phyloP scores from a whole-genome alignment of 2,888 invertebrate species.

The Copidosoma aretas region DNA sequence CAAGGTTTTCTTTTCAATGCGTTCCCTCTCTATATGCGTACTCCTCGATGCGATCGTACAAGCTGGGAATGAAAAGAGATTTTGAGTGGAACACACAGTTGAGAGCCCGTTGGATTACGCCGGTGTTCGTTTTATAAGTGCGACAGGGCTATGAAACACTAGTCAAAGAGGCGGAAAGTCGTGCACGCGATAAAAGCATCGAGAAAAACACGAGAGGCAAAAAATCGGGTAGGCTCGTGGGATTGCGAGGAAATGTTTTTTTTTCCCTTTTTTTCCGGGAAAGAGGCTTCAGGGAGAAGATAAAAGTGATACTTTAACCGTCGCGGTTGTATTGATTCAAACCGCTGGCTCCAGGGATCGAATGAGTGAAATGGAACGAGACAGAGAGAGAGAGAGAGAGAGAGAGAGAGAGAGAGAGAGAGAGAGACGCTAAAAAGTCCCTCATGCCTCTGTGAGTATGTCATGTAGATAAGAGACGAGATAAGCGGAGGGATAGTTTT shows the following conservation, averaged over 20 bases:
- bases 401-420: too few species aligned
- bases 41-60: slow-evolving; percentile 9
- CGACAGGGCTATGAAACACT: neutral
- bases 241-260: slow-evolving; percentile 7
- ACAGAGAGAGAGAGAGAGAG: too few species aligned
- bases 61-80: slow-evolving; percentile 23
- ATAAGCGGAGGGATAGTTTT: neutral
- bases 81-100: slow-evolving; percentile 12
- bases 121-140: neutral
- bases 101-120: too few species aligned
- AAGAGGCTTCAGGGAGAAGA: neutral
- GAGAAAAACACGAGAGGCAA: neutral
- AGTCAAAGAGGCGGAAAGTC: neutral
- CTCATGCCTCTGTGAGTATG: too few species aligned
- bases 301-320: slow-evolving; percentile 15
- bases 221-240: neutral
- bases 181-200: neutral
- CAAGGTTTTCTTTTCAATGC: too few species aligned
- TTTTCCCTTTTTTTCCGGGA: neutral
- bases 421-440: too few species aligned
- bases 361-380: neutral
- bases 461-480: too few species aligned
- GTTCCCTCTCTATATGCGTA: neutral
- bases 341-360: slow-evolving; percentile 13
- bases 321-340: slow-evolving; percentile 15